These are phyloP conservation scores for Polia nebulosa DNA, from an alignment of 2,888 invertebrate genomes.

Conservation along the genomic window DNA sequence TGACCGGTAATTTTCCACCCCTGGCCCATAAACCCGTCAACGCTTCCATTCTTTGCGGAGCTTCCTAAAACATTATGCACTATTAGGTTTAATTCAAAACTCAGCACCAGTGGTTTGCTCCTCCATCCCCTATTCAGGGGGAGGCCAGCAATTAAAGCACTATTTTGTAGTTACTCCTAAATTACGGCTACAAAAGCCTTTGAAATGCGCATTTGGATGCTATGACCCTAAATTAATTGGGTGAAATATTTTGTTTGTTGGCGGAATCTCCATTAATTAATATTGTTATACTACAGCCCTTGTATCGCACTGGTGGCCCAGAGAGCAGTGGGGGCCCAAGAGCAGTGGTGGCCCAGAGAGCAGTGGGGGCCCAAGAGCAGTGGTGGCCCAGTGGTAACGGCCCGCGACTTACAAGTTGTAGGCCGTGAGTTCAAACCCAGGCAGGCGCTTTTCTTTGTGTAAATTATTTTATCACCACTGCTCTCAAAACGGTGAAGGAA, in stretches of 20 bases:
- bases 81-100: constrained; percentile 64
- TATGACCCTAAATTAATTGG: constrained; percentile 21
- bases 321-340: no score
- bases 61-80: constrained; percentile 56
- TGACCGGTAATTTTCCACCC: constrained; percentile 34
- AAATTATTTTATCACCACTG: neutral
- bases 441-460: neutral
- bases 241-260: constrained; percentile 44
- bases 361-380: no score
- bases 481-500: neutral
- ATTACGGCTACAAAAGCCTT: constrained; percentile 60
- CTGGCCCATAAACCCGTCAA: constrained; percentile 41
- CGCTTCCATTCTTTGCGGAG: constrained; percentile 41
- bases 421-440: no score
- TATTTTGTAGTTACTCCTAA: constrained; percentile 65
- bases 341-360: no score
- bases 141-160: constrained; percentile 58
- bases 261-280: neutral
- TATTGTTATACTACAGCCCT: neutral
- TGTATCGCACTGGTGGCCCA: no score
- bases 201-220: constrained; percentile 30
- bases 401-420: no score
- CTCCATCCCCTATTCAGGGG: constrained; percentile 36
- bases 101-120: constrained; percentile 24
- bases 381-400: no score